phyloP scores from a whole-genome alignment of 2,797 vertebrate species.

The Acipenser oxyrinchus region DNA sequence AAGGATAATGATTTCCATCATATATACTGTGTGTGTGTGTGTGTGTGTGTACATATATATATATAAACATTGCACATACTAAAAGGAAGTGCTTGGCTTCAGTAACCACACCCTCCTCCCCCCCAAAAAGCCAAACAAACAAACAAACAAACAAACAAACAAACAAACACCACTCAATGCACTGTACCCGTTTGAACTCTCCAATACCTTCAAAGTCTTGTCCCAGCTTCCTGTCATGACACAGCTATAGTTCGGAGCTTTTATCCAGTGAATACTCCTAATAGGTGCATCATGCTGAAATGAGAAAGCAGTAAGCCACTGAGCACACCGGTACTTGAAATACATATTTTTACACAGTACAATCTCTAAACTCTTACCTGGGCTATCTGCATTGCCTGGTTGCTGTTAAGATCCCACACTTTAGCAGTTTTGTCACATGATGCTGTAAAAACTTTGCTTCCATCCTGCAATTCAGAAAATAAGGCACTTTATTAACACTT shows the following conservation, averaged over 20 bases:
- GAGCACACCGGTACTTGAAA: neutral
- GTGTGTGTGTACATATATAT: too few relatives aligned
- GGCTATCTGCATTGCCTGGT: conserved; percentile 95
- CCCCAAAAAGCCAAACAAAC: too few relatives aligned
- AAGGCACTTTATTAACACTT: conserved; percentile 1
- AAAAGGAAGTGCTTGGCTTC: too few relatives aligned
- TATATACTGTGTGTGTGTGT: too few relatives aligned
- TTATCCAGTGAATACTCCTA: conserved; percentile 95
- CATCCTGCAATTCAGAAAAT: conserved; percentile 65
- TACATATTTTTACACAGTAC: neutral
- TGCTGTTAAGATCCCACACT: conserved; percentile 99
- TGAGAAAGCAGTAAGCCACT: conserved; percentile 10
- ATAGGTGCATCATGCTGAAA: conserved; percentile 90
- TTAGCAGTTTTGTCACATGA: conserved; percentile 98
- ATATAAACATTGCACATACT: too few relatives aligned
- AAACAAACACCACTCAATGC: too few relatives aligned
- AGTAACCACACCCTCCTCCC: too few relatives aligned
- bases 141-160: too few relatives aligned
- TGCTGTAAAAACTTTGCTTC: conserved; percentile 96
- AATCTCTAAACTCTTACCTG: conserved; percentile 58
- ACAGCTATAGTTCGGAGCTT: conserved; percentile 96
- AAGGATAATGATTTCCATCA: neutral
- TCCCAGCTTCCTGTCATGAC: conserved; percentile 98
- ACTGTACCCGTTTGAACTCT: too few relatives aligned
- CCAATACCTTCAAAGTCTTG: conserved; percentile 87